Base-by-base conservation (phyloP, 1,140 invertebrate genomes). In the Pseudomyrmex concolor region DNA sequence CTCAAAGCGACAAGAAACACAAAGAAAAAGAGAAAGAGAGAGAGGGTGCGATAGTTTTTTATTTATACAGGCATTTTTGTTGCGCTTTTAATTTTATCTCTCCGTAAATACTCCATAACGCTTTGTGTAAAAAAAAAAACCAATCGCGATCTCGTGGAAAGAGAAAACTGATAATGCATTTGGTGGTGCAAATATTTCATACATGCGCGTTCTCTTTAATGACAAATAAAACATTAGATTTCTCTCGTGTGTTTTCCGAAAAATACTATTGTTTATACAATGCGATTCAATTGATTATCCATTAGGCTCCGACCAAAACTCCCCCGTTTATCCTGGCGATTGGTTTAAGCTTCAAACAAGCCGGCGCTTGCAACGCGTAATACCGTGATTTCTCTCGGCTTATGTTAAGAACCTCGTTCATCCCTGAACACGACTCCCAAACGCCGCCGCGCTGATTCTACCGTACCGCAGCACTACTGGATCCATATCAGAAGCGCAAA, bases 341-440 rank as follows among this genome's bases (percentile, higher is more conserved):
- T 78, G 25, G 54, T 22, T 70, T 80, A 80, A 80, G 66, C 66
- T 59, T 76, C 19, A 43, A 50, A 34, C 66, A 80, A 80, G 76
- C 66, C 22, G 22, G 54, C 54, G 51, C 66, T 70, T 50, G 66
- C 19, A 70, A 25, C 66, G 43, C n/a, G 66, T 80, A 80, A 80
- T 80, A 22, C 54, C 43, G 19, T 80, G 76, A 80, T 80, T 80
- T 80, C 66, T 80, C 76, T 59, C 43, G 54, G 76, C 66, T 80
- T 80, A 80, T 80, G 76, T 80, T 80, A 80, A 80, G 76, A 80
- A 80, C 76, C 43, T 12, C 64, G 76, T 71, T 80, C 76, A 80
- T 80, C 76, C 76, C 66, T 13, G 43, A 66, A 78, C 51, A 78
- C 76, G 54, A 80, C 54, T 80, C 66, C 43, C 76, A 80, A 70